Base-by-base conservation (phyloP, 2,888 invertebrate genomes). In the Gibbula magus region DNA sequence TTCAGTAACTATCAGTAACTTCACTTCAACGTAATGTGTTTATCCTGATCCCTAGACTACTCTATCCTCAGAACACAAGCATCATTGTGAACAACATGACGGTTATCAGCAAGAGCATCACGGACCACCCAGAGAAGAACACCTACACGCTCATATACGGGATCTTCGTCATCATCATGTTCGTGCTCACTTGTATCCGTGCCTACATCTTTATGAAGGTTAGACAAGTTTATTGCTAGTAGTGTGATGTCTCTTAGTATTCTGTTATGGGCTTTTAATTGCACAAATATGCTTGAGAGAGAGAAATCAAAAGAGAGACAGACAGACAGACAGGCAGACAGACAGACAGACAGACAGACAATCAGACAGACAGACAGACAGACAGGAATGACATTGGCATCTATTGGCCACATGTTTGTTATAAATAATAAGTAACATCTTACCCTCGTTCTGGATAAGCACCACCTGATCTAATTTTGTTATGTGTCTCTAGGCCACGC, bases 191-290 rank as follows among this genome's bases (percentile, higher is more conserved):
- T 76, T 86, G 94, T 4, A 78, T 95, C 70, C 93, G 95, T 79
- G 94, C 95, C 7, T 91, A 94, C 66, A 89, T 94, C 0, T 94
- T 95, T 83, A 94, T 94, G 83, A 94, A 94, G 89, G 94, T 94
- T 85, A 80, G 84, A 51, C 18, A 13, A 20, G 5, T 29, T 53
- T 4, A 25, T 32, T 32, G 4, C 13, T 45, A 45, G 10, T 10
- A 10, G 45, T 10, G 10, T 22, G 13, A 10, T 25, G 16, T 51
- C 29, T 52, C 45, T 22, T 16, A 20, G n/a, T 16, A 16, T 73
- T 4, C 10, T 32, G 18, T 3, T 2, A 35, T 0, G n/a, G n/a
- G n/a, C n/a, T n/a, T n/a, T n/a, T n/a, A 18, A 61, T 13, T 13
- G 61, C 20, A 20, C 18, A 13, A 13, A 61, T 13, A 10, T 20